These are phyloP conservation scores for Mylabris phalerata DNA, from an alignment of 1,140 invertebrate species.

Conservation along the genomic window DNA sequence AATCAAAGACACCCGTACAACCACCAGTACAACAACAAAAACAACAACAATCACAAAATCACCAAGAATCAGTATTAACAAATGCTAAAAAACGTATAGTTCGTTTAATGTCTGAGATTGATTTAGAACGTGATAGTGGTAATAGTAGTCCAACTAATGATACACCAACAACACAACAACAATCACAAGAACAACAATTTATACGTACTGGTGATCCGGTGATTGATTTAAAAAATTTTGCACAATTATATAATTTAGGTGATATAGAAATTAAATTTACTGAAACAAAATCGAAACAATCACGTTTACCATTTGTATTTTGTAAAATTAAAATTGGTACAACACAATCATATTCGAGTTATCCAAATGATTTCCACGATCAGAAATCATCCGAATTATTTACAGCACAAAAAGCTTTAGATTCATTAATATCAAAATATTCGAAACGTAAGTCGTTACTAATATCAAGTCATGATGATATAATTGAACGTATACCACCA, in stretches of 20 bases:
- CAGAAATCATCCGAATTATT: slow-evolving; percentile 47
- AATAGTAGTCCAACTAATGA: slow-evolving; percentile 23
- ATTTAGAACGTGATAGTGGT: slow-evolving; percentile 24
- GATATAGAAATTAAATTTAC: slow-evolving; percentile 22
- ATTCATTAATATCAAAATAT: slow-evolving; percentile 39
- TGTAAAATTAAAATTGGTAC: slow-evolving; percentile 41
- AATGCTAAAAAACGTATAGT: slow-evolving; percentile 15
- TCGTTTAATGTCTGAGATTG: slow-evolving; percentile 24
- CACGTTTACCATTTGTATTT: slow-evolving; percentile 42
- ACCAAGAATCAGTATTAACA: background rate
- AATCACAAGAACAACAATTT: slow-evolving; percentile 7
- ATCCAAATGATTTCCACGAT: slow-evolving; percentile 49
- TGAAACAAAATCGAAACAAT: slow-evolving; percentile 20
- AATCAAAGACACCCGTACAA: background rate
- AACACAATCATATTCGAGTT: slow-evolving; percentile 46
- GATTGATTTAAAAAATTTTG: slow-evolving; percentile 28
- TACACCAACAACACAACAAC: no score
- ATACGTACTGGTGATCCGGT: slow-evolving; percentile 15
- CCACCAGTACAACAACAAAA: no score
- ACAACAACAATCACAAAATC: background rate
- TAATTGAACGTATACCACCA: slow-evolving; percentile 43
- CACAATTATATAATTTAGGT: slow-evolving; percentile 23
- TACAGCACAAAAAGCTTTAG: slow-evolving; percentile 48
- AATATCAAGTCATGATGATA: slow-evolving; percentile 30
- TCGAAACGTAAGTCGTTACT: slow-evolving; percentile 28